Conservation (phyloP, 1,140 invertebrate species). For the Steinernema feltiae region DNA sequence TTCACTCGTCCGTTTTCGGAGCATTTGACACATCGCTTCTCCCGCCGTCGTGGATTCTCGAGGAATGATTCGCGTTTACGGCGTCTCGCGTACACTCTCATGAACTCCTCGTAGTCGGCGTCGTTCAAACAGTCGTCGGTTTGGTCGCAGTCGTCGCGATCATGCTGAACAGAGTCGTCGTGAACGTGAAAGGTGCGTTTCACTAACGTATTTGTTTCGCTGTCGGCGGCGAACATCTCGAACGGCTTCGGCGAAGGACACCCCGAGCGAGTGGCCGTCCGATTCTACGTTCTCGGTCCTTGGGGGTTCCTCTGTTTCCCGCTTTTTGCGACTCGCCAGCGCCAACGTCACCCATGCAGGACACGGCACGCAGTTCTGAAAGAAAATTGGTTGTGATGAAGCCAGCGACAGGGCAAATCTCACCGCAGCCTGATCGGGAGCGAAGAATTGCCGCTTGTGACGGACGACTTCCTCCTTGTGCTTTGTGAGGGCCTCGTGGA, state of each 20-base stretch:
- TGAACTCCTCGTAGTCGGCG: slow-evolving; percentile 34
- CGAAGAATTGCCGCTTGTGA: slow-evolving; percentile 44
- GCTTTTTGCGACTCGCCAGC: slow-evolving; percentile 39
- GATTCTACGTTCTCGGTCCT: not conserved
- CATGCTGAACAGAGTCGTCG: too few species aligned
- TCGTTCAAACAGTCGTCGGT: slow-evolving; percentile 45
- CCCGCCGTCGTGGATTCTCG: slow-evolving; percentile 2
- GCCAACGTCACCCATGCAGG: slow-evolving; percentile 47
- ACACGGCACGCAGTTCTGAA: slow-evolving; percentile 42
- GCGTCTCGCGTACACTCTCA: slow-evolving; percentile 22
- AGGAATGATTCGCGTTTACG: slow-evolving; percentile 24
- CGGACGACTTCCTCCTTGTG: slow-evolving; percentile 36
- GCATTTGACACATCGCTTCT: slow-evolving; percentile 32
- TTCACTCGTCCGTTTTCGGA: slow-evolving; percentile 30
- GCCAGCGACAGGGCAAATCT: not conserved
- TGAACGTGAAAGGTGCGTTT: slow-evolving; percentile 5
- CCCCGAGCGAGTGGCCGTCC: too few species aligned
- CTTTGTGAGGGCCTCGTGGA: slow-evolving; percentile 18
- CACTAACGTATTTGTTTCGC: slow-evolving; percentile 25
- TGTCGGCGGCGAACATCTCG: slow-evolving; percentile 32
- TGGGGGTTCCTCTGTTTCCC: slow-evolving; percentile 6
- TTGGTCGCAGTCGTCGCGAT: slow-evolving; percentile 36
- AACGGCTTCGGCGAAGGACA: slow-evolving; percentile 25
- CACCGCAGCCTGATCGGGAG: slow-evolving; percentile 37
- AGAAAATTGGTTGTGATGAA: not conserved